Evolutionary conservation across 2,888 invertebrate genomes (phyloP).

Genomic region (Pharmacophagus antenor): DNA sequence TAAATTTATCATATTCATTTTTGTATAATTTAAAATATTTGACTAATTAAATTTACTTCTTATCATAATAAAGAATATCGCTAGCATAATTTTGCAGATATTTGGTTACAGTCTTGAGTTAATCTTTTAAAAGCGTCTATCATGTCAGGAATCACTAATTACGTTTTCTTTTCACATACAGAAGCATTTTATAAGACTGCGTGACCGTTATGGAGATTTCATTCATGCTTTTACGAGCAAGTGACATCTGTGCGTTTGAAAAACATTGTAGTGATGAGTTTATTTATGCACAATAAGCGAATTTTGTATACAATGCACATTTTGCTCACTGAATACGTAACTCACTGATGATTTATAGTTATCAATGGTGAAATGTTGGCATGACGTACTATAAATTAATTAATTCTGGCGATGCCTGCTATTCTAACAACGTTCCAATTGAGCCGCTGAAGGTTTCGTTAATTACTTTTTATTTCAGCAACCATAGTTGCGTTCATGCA

Average conservation of each 20-base stretch:
- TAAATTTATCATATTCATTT: too few relatives aligned
- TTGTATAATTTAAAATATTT: too few relatives aligned
- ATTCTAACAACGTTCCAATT: too few relatives aligned
- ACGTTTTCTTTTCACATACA: neutral
- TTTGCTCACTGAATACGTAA: conserved; percentile 5
- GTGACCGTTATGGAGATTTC: conserved; percentile 19
- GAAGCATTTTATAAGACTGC: conserved; percentile 15
- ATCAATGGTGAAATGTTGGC: conserved; percentile 5
- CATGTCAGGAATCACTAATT: neutral
- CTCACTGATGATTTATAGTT: conserved; percentile 9
- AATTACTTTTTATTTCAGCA: too few relatives aligned
- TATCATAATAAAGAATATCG: too few relatives aligned
- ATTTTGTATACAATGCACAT: conserved; percentile 3
- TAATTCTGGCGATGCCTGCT: too few relatives aligned
- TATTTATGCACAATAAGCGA: conserved; percentile 3
- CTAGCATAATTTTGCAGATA: too few relatives aligned
- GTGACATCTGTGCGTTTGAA: conserved; percentile 10
- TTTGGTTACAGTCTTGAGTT: too few relatives aligned
- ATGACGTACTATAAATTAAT: neutral
- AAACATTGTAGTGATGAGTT: conserved; percentile 3
- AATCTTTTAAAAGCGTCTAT: neutral
- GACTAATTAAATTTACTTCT: too few relatives aligned
- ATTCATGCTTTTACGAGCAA: conserved; percentile 21
- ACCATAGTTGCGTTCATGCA: too few relatives aligned
- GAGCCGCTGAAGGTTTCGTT: too few relatives aligned